Conservation (phyloP, 2,797 vertebrate species). For the Enoplosus armatus region DNA sequence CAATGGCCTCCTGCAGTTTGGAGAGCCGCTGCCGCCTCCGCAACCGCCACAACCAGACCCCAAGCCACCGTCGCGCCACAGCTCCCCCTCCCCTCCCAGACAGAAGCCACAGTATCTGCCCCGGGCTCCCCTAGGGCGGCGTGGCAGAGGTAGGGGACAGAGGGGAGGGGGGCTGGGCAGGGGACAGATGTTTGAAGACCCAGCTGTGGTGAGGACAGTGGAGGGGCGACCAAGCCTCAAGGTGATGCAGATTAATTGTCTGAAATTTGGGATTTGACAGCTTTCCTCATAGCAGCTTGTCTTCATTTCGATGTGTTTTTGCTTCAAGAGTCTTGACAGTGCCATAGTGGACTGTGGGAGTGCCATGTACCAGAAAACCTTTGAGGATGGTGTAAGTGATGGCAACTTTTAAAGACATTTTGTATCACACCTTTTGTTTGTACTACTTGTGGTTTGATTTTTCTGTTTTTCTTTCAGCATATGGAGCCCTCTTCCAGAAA, state of each 20-base stretch:
- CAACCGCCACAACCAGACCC: constrained; percentile 23
- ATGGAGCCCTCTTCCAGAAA: constrained; percentile 72
- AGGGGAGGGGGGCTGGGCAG: constrained; percentile 55
- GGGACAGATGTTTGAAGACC: constrained; percentile 87
- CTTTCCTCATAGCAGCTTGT: not conserved
- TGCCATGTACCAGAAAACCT: constrained; percentile 75
- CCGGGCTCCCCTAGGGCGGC: constrained; percentile 31
- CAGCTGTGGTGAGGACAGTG: constrained; percentile 90
- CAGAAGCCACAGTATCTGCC: constrained; percentile 41
- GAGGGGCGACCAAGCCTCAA: constrained; percentile 86
- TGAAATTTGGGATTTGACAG: not conserved
- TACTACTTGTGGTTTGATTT: not conserved
- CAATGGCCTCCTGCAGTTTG: constrained; percentile 67
- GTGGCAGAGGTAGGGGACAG: constrained; percentile 51
- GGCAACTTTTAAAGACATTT: not conserved
- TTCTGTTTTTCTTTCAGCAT: constrained; percentile 60
- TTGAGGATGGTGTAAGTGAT: constrained; percentile 83
- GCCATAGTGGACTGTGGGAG: constrained; percentile 89
- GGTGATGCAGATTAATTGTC: constrained; percentile 74
- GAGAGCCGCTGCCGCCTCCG: constrained; percentile 27
- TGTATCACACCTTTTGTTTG: not conserved
- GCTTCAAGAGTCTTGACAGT: constrained; percentile 88
- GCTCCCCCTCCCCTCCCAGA: constrained; percentile 47
- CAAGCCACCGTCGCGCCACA: constrained; percentile 37
- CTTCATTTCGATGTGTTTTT: not conserved